phyloP scores from a whole-genome alignment of 2,888 invertebrate genomes.

The Andrena bicolor region DNA sequence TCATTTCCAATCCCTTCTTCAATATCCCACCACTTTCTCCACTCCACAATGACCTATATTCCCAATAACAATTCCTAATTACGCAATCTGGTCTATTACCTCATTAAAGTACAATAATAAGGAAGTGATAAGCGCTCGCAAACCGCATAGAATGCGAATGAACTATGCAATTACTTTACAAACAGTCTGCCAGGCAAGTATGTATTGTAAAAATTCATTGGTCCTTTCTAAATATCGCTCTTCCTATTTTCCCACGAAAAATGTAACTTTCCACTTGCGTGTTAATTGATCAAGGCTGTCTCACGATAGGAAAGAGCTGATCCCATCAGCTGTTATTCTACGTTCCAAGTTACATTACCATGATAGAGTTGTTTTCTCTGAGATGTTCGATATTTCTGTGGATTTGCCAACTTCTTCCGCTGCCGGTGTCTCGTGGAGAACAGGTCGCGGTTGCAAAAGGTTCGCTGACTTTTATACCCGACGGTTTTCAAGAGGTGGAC shows the following conservation, averaged over 20 bases:
- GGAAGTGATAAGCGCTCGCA: not conserved
- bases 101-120: not conserved
- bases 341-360: slow-evolving; percentile 27
- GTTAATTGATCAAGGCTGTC: not conserved
- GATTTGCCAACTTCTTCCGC: slow-evolving; percentile 10
- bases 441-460: slow-evolving; percentile 33
- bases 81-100: not conserved
- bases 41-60: not conserved
- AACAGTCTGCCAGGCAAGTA: not conserved
- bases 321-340: not conserved
- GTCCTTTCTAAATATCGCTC: not conserved
- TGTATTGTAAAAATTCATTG: not conserved
- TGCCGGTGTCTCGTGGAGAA: slow-evolving; percentile 11
- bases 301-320: not conserved
- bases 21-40: not conserved
- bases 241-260: not conserved
- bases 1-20: not conserved
- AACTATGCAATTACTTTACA: not conserved
- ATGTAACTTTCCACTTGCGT: not conserved
- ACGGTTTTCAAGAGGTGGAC: slow-evolving; percentile 64
- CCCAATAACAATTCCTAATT: not conserved
- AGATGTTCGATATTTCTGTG: not conserved
- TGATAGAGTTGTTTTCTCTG: not conserved
- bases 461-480: slow-evolving; percentile 68
- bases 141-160: not conserved